Evolutionary conservation across 2,888 invertebrate species (phyloP), one percentile per base, ranked within the genome.

Genomic region (Trichacis sp.): DNA sequence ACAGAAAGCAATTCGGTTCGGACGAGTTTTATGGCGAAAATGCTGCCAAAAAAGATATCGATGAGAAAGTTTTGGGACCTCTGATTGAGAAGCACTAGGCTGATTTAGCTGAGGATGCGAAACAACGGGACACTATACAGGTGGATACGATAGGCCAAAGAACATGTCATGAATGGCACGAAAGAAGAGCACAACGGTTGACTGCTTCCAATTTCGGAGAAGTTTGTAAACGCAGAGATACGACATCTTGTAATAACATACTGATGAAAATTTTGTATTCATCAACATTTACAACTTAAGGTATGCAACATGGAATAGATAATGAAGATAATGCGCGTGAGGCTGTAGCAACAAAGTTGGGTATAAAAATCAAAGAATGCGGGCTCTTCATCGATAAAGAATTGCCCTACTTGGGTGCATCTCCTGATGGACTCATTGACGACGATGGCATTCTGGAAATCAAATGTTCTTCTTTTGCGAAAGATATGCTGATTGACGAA

Each of bases 361-460:
- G 52, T 0, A 42, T 55, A 46, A 14, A 58, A n/a, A 57, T 63
- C 1, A 6, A 20, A 19, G 1, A 8, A 5, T 54, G 58, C 38
- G 70, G 66, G 15, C 45, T 72, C 9, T 64, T 67, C 11, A 64
- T 69, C 1, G 68, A 68, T 45, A 30, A 29, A 8, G 49, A 48
- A 8, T 8, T 49, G 33, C 38, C 47, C 5, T 64, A 33, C 36
- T 50, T 70, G 1, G 70, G 58, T 15, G 58, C 64, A 15, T 51
- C 67, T 5, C 64, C 68, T 3, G 72, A 72, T 55, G 68, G 70
- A 6, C 6, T 66, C 0, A 66, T 69, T 14, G 69, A 38, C 9
- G 49, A 58, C 6, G 56, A 72, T 69, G n/a, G n/a, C n/a, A n/a
- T n/a, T n/a, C n/a, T n/a, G n/a, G n/a, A n/a, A n/a, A n/a, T n/a